Evolutionary conservation across 92 coral and sea anemone species (phyloP).

Genomic region (Parazoanthus atlanticus): DNA sequence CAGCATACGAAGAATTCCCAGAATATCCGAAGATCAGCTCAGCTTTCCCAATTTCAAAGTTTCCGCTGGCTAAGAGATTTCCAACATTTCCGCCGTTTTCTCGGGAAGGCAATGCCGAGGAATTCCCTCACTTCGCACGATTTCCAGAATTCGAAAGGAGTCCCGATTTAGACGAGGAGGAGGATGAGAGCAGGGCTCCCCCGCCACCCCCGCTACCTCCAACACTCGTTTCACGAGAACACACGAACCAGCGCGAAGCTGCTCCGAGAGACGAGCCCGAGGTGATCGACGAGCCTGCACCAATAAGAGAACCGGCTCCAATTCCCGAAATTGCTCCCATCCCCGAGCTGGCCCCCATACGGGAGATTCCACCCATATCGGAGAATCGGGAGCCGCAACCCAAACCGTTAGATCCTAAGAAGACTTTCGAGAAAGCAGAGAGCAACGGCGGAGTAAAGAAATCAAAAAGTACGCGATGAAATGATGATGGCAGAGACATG

Average conservation of each 20-base stretch:
- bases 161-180: constrained; percentile 20
- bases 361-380: constrained; percentile 42
- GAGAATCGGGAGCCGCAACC: constrained; percentile 21
- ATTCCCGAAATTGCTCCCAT: constrained; percentile 44
- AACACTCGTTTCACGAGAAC: constrained; percentile 38
- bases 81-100: constrained; percentile 26
- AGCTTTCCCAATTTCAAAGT: constrained; percentile 23
- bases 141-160: constrained; percentile 5
- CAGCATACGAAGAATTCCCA: constrained; percentile 12
- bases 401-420: constrained; percentile 20
- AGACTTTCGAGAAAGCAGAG: constrained; percentile 45
- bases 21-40: constrained; percentile 28
- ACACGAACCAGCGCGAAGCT: constrained; percentile 33
- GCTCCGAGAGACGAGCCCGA: constrained; percentile 27
- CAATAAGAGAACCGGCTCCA: constrained; percentile 40
- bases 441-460: constrained; percentile 44
- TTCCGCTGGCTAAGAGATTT: constrained; percentile 6
- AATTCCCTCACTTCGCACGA: constrained; percentile 1
- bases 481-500: background rate
- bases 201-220: constrained; percentile 39
- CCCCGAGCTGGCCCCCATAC: constrained; percentile 33
- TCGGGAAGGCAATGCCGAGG: background rate
- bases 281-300: constrained; percentile 37
- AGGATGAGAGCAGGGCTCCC: background rate
- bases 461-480: background rate